Conservation (phyloP, 2,888 invertebrate species). For the Andrena fulva region DNA sequence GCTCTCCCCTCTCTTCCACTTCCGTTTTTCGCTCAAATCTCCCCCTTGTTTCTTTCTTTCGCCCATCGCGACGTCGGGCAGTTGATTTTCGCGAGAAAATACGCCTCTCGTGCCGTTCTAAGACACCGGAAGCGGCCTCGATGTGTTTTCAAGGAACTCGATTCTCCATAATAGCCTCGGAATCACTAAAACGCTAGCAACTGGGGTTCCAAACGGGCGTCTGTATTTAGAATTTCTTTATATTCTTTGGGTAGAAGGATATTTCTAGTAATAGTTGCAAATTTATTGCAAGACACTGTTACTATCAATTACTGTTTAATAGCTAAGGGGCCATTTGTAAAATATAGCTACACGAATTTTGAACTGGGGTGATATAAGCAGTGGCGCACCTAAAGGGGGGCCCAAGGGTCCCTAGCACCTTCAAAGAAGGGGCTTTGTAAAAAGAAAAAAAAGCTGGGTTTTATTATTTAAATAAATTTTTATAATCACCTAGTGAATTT, state of each 20-base stretch:
- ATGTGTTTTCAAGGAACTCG: constrained; percentile 6
- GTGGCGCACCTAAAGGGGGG: too few relatives aligned
- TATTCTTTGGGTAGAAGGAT: neutral
- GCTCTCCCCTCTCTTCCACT: constrained; percentile 29
- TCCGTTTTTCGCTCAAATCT: constrained; percentile 30
- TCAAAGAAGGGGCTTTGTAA: too few relatives aligned
- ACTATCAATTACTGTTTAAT: too few relatives aligned
- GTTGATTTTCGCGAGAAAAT: constrained; percentile 46
- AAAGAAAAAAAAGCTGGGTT: too few relatives aligned
- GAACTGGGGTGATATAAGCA: too few relatives aligned
- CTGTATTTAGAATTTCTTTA: constrained; percentile 3
- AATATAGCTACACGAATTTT: too few relatives aligned
- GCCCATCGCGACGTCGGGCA: constrained; percentile 11
- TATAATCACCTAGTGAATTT: too few relatives aligned
- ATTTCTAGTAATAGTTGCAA: too few relatives aligned
- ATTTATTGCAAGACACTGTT: too few relatives aligned
- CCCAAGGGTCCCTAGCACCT: too few relatives aligned
- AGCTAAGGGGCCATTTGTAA: too few relatives aligned
- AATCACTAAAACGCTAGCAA: neutral
- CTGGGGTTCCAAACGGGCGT: neutral
- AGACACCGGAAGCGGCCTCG: constrained; percentile 17
- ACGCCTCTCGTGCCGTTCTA: constrained; percentile 14
- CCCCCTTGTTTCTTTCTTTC: constrained; percentile 12
- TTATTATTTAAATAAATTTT: too few relatives aligned
- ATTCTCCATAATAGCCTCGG: constrained; percentile 14